A percentile compares a stretch with the other conserved stretches of the same genome.
Evolutionary conservation across 1,140 invertebrate species (phyloP).

Genomic region (Zaprionus ornatus): DNA sequence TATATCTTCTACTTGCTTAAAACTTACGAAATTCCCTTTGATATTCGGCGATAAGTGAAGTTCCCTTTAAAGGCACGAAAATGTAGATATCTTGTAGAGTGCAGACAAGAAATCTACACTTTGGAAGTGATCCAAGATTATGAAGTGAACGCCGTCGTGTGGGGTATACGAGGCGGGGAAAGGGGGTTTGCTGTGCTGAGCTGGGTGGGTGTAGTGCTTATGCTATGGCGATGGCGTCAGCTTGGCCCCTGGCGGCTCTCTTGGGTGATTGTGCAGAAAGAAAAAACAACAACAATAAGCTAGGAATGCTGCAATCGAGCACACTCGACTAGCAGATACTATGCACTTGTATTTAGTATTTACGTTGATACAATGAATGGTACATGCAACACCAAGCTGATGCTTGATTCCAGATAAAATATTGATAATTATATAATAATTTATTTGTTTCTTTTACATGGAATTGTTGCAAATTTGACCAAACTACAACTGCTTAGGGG

Average conservation of each 20-base stretch:
- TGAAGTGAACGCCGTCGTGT: background rate
- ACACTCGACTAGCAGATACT: background rate
- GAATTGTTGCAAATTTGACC: too few species aligned
- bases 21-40: background rate
- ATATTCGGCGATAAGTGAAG: background rate
- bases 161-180: background rate
- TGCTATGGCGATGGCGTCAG: conserved; percentile 39
- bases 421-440: too few species aligned
- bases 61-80: background rate
- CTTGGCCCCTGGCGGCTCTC: conserved; percentile 32
- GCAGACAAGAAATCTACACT: conserved; percentile 3
- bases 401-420: too few species aligned
- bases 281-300: conserved; percentile 23
- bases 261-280: conserved; percentile 61
- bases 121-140: background rate
- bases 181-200: background rate
- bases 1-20: background rate
- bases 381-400: too few species aligned
- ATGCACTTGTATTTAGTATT: background rate
- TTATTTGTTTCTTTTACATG: too few species aligned
- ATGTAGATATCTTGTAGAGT: background rate
- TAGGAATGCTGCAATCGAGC: conserved; percentile 6
- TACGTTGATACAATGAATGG: background rate
- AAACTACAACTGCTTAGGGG: too few species aligned
- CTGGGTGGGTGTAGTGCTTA: conserved; percentile 10